A percentile compares a stretch with the other conserved stretches of the same genome.
These are phyloP conservation scores for Oncorhynchus nerka DNA, from an alignment of 2,113 vertebrate species.

Conservation along the genomic window DNA sequence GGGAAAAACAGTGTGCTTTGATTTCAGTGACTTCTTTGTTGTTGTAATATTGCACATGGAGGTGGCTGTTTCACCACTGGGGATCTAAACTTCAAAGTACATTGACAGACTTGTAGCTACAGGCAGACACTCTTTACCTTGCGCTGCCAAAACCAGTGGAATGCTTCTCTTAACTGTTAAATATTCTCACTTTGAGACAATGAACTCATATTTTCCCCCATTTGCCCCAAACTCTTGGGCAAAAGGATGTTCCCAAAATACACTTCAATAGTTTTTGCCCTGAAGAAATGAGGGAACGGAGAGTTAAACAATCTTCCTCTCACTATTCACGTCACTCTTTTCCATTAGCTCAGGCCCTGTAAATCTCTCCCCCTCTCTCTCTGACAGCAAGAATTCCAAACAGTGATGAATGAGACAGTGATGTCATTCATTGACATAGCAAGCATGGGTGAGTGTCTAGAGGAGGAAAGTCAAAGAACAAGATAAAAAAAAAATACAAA, in stretches of 20 bases:
- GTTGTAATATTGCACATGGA: background rate
- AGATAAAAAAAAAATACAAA: background rate
- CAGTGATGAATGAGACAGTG: conserved; percentile 36
- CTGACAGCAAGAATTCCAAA: conserved; percentile 3
- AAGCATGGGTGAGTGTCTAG: background rate
- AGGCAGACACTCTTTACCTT: conserved; percentile 10
- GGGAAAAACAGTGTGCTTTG: too few relatives aligned
- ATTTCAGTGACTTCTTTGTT: background rate
- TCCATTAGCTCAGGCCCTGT: conserved; percentile 42
- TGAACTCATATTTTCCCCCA: conserved; percentile 33
- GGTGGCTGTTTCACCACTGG: too few relatives aligned
- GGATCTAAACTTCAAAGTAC: background rate
- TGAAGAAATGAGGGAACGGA: conserved; percentile 13
- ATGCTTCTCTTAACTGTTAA: background rate
- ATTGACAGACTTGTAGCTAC: conserved; percentile 14
- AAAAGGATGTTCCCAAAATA: conserved; percentile 14
- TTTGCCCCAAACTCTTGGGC: conserved; percentile 7
- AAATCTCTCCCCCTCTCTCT: conserved; percentile 17
- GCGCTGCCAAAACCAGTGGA: conserved; percentile 26
- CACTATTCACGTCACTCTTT: conserved; percentile 39
- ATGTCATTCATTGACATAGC: conserved; percentile 29
- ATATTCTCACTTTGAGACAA: conserved; percentile 18
- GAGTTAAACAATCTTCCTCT: conserved; percentile 42
- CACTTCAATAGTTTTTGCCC: conserved; percentile 28
- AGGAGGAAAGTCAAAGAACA: background rate